Evolutionary conservation across 2,113 vertebrate species (phyloP).

Genomic region (Eonycteris spelaea): DNA sequence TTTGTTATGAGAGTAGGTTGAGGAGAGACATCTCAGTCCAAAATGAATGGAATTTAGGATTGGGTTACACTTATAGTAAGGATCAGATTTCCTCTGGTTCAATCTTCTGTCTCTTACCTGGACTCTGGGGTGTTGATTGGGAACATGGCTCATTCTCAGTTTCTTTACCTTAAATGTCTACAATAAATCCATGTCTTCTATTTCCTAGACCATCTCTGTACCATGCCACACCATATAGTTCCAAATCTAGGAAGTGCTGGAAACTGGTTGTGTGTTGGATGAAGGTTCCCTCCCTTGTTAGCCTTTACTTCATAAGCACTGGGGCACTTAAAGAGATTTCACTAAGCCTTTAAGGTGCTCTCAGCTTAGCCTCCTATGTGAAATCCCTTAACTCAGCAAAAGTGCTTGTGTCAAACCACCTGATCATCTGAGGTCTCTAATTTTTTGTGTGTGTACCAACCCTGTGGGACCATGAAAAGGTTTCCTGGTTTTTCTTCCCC

Average conservation of each 20-base stretch:
- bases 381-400: neutral
- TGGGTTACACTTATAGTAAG: neutral
- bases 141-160: neutral
- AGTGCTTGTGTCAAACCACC: neutral
- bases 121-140: neutral
- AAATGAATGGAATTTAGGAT: neutral
- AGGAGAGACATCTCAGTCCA: neutral
- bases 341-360: neutral
- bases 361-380: neutral
- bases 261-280: neutral
- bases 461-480: too few relatives aligned
- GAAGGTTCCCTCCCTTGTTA: neutral
- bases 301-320: neutral
- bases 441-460: neutral
- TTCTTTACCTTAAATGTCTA: neutral
- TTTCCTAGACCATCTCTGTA: neutral
- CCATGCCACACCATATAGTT: neutral
- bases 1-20: neutral
- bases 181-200: neutral
- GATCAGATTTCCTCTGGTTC: neutral
- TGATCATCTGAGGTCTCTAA: neutral
- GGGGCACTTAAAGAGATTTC: neutral
- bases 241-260: neutral
- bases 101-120: neutral
- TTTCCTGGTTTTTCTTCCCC: neutral